Conservation (phyloP, 2,888 invertebrate species). For the Eristalis pertinax region DNA sequence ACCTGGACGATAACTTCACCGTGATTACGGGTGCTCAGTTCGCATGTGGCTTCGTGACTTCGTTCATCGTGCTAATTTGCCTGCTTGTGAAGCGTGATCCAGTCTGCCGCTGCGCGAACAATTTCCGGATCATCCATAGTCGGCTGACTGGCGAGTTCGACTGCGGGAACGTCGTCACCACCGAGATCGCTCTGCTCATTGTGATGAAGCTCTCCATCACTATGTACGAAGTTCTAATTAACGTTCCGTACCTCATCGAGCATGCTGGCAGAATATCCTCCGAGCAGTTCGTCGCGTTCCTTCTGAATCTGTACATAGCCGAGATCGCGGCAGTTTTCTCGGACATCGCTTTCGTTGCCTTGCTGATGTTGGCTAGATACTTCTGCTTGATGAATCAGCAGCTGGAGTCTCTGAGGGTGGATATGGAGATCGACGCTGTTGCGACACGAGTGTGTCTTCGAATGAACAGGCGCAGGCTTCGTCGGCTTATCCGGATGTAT, state of each 20-base stretch:
- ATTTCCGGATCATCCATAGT: conserved; percentile 28
- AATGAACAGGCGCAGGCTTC: conserved; percentile 10
- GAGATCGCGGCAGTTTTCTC: conserved; percentile 74
- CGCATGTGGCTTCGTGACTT: conserved; percentile 55
- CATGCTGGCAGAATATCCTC: conserved; percentile 73
- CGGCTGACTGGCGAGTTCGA: conserved; percentile 36
- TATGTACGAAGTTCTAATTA: conserved; percentile 75
- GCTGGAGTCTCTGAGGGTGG: conserved; percentile 20
- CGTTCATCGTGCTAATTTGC: conserved; percentile 72
- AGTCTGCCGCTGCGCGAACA: conserved; percentile 20
- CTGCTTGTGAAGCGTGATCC: conserved; percentile 57
- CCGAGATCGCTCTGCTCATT: conserved; percentile 43
- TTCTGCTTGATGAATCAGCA: conserved; percentile 74
- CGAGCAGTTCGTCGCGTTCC: conserved; percentile 74
- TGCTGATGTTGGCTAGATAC: conserved; percentile 74
- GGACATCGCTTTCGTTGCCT: conserved; percentile 74
- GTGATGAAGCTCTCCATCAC: conserved; percentile 74
- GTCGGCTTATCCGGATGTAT: conserved; percentile 70
- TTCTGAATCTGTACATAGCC: conserved; percentile 75
- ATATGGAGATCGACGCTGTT: not conserved
- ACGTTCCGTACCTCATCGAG: conserved; percentile 75
- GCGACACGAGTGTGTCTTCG: not conserved
- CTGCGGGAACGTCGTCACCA: conserved; percentile 34
- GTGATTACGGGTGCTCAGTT: conserved; percentile 58
- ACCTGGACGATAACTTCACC: conserved; percentile 51